Conservation (phyloP, 2,113 vertebrate genomes). For the Myotis brandtii region DNA sequence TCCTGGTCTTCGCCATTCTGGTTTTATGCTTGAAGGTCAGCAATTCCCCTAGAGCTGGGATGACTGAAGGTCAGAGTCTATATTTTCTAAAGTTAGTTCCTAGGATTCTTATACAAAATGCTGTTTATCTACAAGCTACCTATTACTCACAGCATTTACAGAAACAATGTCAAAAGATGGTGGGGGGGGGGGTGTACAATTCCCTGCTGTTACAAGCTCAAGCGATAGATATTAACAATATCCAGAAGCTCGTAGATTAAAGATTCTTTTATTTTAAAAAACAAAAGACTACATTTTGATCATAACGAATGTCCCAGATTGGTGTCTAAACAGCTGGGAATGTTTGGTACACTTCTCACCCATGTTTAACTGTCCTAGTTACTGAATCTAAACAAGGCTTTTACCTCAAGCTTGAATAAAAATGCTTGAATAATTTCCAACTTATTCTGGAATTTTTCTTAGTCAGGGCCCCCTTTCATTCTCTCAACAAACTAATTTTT, state of each 20-base stretch:
- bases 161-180: background rate
- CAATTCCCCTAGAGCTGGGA: background rate
- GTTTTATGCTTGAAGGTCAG: background rate
- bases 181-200: background rate
- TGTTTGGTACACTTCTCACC: constrained; percentile 42
- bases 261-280: constrained; percentile 6
- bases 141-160: background rate
- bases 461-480: background rate
- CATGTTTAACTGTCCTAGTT: constrained; percentile 42
- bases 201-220: background rate
- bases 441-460: constrained; percentile 25
- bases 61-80: background rate
- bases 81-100: background rate
- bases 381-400: constrained; percentile 39
- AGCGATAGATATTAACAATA: constrained; percentile 21
- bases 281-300: background rate
- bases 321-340: constrained; percentile 41
- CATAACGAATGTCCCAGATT: background rate
- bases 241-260: background rate
- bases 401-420: constrained; percentile 49
- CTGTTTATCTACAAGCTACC: background rate
- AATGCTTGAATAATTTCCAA: background rate
- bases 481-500: constrained; percentile 8
- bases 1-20: background rate
- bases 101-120: background rate